phyloP scores from a whole-genome alignment of 2,797 vertebrate genomes.

The Arremon brunneinucha region DNA sequence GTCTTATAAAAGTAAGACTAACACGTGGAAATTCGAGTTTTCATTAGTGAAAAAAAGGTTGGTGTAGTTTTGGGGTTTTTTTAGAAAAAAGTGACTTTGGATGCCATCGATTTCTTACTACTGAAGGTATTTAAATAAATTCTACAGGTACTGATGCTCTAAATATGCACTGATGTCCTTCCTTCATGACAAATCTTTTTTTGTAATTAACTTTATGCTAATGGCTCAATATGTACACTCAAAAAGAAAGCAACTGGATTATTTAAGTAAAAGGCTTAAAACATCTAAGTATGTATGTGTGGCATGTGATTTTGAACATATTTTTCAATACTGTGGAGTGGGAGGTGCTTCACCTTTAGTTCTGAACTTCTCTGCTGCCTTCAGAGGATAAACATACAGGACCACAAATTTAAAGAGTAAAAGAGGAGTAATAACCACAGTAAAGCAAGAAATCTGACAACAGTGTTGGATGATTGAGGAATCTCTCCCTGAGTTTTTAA shows the following conservation, averaged over 20 bases:
- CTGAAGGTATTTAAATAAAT: not conserved
- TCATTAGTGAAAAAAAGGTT: not conserved
- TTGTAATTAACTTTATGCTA: not conserved
- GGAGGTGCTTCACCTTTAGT: fast-evolving
- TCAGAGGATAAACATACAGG: not conserved
- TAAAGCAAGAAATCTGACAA: not conserved
- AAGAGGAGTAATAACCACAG: not conserved
- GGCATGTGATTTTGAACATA: not conserved
- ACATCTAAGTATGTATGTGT: not conserved
- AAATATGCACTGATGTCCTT: not conserved
- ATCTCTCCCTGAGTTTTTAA: not conserved
- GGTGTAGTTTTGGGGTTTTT: not conserved
- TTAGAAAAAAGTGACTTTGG: not conserved
- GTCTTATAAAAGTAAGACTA: not conserved
- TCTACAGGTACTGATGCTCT: not conserved
- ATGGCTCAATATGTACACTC: not conserved
- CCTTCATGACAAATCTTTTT: not conserved
- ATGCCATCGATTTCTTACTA: not conserved
- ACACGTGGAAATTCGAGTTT: not conserved
- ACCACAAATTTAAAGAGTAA: not conserved
- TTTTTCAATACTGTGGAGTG: not conserved
- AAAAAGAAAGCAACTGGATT: not conserved
- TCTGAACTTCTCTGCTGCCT: not conserved
- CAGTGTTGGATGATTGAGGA: not conserved
- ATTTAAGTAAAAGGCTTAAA: not conserved